Evolutionary conservation across 2,797 vertebrate species (phyloP).

Genomic region (Clarias laeviceps): DNA sequence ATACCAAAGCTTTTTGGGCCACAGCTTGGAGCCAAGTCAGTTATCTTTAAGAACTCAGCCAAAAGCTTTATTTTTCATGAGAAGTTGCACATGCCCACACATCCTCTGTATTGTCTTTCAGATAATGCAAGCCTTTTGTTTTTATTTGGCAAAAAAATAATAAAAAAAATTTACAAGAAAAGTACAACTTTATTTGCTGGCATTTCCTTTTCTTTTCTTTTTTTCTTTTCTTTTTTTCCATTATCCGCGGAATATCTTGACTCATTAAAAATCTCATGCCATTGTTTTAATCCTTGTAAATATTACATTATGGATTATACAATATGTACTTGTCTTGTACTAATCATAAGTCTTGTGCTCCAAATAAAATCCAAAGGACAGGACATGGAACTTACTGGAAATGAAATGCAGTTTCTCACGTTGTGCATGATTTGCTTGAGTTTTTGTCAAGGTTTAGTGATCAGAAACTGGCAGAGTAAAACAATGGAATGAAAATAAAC

Average conservation of each 20-base stretch:
- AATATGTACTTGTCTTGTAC: neutral
- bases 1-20: neutral
- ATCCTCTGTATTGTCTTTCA: conserved; percentile 15
- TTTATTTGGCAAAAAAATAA: conserved; percentile 26
- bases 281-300: conserved; percentile 24
- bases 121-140: conserved; percentile 33
- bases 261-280: neutral
- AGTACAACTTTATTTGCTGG: conserved; percentile 11
- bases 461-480: conserved; percentile 47
- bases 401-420: conserved; percentile 65
- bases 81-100: conserved; percentile 19
- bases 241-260: neutral
- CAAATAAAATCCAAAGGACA: conserved; percentile 11
- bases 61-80: conserved; percentile 16
- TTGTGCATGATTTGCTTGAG: conserved; percentile 51
- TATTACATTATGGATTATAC: neutral
- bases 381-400: conserved; percentile 35
- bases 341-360: neutral
- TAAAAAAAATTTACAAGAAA: conserved; percentile 10
- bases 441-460: conserved; percentile 61
- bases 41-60: conserved; percentile 30
- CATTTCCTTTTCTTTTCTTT: neutral
- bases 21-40: neutral
- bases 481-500: conserved; percentile 63
- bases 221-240: neutral